Evolutionary conservation across 2,113 vertebrate genomes (phyloP).

Genomic region (Paraplagusia blochii): DNA sequence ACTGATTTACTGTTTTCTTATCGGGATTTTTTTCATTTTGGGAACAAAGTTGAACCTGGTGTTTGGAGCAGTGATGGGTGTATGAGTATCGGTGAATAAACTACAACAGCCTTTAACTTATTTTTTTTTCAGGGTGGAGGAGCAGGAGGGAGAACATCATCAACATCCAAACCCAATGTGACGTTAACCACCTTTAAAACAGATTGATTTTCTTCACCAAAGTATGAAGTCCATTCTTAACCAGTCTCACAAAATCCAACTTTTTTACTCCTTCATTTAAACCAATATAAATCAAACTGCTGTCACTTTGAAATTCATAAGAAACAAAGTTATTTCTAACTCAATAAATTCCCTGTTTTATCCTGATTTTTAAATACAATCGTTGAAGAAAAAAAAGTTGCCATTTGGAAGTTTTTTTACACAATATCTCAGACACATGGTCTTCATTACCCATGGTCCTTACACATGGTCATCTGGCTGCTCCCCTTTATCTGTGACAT

Average conservation of each 20-base stretch:
- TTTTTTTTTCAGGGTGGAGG: no score
- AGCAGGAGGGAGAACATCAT: no score
- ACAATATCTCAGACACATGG: slow-evolving; percentile 14
- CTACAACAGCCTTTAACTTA: no score
- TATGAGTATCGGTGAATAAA: no score
- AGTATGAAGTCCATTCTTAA: slow-evolving; percentile 3
- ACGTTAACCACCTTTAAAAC: background rate
- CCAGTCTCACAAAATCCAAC: background rate
- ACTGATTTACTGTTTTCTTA: no score
- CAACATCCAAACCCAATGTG: no score
- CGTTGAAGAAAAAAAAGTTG: slow-evolving; percentile 14
- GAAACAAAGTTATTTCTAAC: slow-evolving; percentile 7
- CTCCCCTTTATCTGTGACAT: slow-evolving; percentile 6
- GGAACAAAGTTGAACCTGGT: no score
- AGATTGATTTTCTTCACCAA: background rate
- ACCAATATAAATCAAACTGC: slow-evolving; percentile 2
- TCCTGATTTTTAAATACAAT: slow-evolving; percentile 37
- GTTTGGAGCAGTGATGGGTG: no score
- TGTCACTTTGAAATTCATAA: slow-evolving; percentile 19
- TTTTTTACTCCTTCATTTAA: slow-evolving; percentile 17
- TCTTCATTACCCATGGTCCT: slow-evolving; percentile 7
- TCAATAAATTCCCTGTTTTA: slow-evolving; percentile 14
- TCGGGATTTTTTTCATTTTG: no score
- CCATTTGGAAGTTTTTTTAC: slow-evolving; percentile 24
- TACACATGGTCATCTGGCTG: slow-evolving; percentile 10